phyloP scores from a whole-genome alignment of 2,797 vertebrate species.

The Zalophus californianus region DNA sequence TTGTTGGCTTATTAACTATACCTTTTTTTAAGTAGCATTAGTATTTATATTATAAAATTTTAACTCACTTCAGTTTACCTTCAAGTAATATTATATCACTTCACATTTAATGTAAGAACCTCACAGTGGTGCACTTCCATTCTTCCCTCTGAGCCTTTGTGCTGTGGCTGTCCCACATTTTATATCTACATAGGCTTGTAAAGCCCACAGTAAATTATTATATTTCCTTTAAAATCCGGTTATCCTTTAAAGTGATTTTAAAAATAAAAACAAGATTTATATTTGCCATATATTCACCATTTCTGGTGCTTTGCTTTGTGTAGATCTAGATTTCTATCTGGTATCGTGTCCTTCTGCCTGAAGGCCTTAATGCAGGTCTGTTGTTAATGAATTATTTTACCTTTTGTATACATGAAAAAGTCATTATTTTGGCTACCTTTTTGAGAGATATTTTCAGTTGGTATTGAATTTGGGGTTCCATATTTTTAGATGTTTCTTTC shows the following conservation, averaged over 20 bases:
- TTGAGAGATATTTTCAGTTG: not conserved
- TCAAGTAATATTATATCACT: not conserved
- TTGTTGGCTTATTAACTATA: not conserved
- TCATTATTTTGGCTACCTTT: not conserved
- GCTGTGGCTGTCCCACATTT: not conserved
- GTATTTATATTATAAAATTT: conserved; percentile 41
- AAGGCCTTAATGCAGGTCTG: not conserved
- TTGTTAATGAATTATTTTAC: not conserved
- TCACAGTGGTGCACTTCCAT: not conserved
- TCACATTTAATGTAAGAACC: conserved; percentile 19
- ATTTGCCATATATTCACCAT: not conserved
- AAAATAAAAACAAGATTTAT: not conserved
- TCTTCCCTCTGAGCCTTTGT: not conserved
- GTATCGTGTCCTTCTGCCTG: not conserved
- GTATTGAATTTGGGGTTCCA: not conserved
- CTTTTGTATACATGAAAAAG: not conserved
- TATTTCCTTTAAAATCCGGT: conserved; percentile 4
- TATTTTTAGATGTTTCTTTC: not conserved
- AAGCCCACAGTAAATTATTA: not conserved
- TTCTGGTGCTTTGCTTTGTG: not conserved
- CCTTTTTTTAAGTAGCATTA: not conserved
- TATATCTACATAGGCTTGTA: not conserved
- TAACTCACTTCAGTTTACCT: not conserved
- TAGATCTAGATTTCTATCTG: not conserved
- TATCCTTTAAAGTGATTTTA: not conserved